Percentiles rank a stretch among this genome's conserved stretches.
Conservation (phyloP, 2,113 vertebrate species). For the Gopherus evgoodei region DNA sequence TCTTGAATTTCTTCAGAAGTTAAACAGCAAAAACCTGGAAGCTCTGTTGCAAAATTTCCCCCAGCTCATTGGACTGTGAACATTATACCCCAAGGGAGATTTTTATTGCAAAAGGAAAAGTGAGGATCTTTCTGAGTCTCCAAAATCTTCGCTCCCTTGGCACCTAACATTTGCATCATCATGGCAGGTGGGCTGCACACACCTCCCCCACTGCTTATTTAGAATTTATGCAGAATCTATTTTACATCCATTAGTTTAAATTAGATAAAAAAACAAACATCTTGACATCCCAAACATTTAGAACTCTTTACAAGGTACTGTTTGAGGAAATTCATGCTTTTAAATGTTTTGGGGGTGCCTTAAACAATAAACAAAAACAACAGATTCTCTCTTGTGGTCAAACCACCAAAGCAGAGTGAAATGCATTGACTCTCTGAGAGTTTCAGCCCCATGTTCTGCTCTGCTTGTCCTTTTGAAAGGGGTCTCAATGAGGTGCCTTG, state of each 20-base stretch:
- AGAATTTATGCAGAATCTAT: not conserved
- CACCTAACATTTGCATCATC: not conserved
- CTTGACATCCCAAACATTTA: conserved; percentile 42
- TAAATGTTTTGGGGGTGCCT: conserved; percentile 52
- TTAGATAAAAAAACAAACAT: conserved; percentile 54
- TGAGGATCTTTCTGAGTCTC: not conserved
- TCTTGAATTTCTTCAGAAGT: not conserved
- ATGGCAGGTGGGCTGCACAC: not conserved
- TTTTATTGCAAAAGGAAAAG: not conserved
- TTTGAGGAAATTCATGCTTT: conserved; percentile 63
- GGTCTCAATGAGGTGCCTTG: conserved; percentile 86
- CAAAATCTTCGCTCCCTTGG: not conserved
- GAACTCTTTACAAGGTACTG: conserved; percentile 48
- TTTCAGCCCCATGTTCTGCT: conserved; percentile 81
- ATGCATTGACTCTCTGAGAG: conserved; percentile 58
- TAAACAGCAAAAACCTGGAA: not conserved
- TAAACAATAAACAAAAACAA: conserved; percentile 72
- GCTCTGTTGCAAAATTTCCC: not conserved
- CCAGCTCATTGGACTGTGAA: not conserved
- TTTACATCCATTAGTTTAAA: conserved; percentile 51
- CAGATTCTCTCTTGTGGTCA: conserved; percentile 58
- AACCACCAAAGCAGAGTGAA: conserved; percentile 80
- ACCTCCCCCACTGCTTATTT: not conserved
- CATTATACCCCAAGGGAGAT: not conserved
- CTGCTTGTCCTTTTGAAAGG: conserved; percentile 88